Evolutionary conservation across 2,113 vertebrate genomes (phyloP), one percentile per base, ranked within the genome.

Genomic region (Phocoena sinus): DNA sequence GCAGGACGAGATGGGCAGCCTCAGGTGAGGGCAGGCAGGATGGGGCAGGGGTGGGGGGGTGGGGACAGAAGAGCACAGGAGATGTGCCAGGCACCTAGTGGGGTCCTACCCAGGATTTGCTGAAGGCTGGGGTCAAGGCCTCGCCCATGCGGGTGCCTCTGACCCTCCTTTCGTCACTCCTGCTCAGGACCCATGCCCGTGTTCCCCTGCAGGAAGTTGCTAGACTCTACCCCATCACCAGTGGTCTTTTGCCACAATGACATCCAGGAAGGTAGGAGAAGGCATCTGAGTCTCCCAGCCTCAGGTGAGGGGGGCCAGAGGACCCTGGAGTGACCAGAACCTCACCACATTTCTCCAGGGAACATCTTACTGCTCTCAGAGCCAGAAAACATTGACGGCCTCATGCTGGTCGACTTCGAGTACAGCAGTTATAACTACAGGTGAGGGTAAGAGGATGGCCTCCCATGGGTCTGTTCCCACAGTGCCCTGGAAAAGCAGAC

Each of bases 391-490:
- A 97, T 96, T 0, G 99, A 99, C 25, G 98, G 94, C 68, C 99
- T 99, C 50, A 99, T 99, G 99, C 98, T 99, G 60, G 99, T 99
- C 5, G 99, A 99, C 98, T 99, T 99, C 44, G 99, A 99, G 96
- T 99, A 99, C 98, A 99, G 99, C 99, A 99, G 99, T 97, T 99
- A 99, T 93, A 99, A 99, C 98, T 99, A 99, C 98, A 99, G 99
- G 99, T 99, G 92, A 98, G 96, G 20, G 8, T 33, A 33, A 44
- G 38, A 33, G 33, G 13, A 2, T 2, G 36, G 53, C 10, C 38
- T 53, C 70, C 56, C 13, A 0, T 2, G 11, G 50, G 26, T 53
- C 79, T 23, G 20, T 33, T 53, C 53, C 67, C 28, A 7, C 3
- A 12, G 58, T 10, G n/a, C 25, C 62, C 65, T 31, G 10, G 77